phyloP scores from a whole-genome alignment of 2,888 invertebrate species.

The Oconnorella tubifera region DNA sequence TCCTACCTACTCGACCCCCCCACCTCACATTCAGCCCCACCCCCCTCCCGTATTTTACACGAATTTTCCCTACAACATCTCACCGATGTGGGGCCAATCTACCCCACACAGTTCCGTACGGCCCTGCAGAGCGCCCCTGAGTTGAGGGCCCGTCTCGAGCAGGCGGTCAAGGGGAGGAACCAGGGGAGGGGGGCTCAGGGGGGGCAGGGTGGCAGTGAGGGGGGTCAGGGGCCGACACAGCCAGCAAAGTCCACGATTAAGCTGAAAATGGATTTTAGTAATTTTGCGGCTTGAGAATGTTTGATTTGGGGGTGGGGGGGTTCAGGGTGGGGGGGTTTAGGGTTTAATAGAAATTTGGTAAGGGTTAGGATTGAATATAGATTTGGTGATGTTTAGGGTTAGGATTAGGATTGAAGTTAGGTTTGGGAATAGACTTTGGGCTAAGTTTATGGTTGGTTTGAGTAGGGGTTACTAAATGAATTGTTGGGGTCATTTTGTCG shows the following conservation, averaged over 20 bases:
- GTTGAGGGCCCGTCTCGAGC: constrained; percentile 76
- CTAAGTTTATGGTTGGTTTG: too few relatives aligned
- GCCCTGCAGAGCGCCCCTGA: constrained; percentile 81
- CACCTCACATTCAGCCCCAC: constrained; percentile 42
- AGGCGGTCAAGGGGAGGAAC: constrained; percentile 73
- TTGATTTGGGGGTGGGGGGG: too few relatives aligned
- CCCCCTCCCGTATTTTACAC: constrained; percentile 62
- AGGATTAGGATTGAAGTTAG: too few relatives aligned
- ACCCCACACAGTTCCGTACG: constrained; percentile 88
- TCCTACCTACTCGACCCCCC: constrained; percentile 70
- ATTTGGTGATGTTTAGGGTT: too few relatives aligned
- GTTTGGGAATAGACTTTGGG: too few relatives aligned
- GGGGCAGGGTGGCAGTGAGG: constrained; percentile 26
- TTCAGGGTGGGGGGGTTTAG: too few relatives aligned
- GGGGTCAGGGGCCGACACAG: constrained; percentile 9
- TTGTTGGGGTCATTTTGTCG: too few relatives aligned
- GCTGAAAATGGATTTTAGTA: constrained; percentile 90
- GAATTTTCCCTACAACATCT: constrained; percentile 85
- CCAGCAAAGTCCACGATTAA: constrained; percentile 67
- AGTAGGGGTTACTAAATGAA: too few relatives aligned
- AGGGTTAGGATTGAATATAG: too few relatives aligned
- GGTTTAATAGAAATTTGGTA: too few relatives aligned
- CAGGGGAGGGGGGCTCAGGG: constrained; percentile 19
- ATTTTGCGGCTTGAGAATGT: constrained; percentile 62
- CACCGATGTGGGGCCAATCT: constrained; percentile 84